Evolutionary conservation across 2,797 vertebrate species (phyloP).

Genomic region (Parauchenoglanis punctatus): DNA sequence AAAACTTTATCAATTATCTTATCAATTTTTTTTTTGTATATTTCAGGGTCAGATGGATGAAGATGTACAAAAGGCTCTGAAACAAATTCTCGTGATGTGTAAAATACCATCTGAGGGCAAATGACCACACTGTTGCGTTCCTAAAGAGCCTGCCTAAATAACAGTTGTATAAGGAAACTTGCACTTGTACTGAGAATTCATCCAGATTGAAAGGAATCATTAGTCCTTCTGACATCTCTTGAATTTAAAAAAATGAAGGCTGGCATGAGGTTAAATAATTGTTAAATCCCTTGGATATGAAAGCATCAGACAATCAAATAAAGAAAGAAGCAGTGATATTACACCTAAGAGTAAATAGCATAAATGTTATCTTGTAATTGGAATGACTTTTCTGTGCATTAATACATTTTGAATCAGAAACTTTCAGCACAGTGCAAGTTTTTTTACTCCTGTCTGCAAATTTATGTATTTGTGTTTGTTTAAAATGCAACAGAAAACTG

Average conservation of each 20-base stretch:
- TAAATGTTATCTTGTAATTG: not conserved
- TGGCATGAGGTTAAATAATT: not conserved
- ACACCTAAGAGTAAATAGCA: not conserved
- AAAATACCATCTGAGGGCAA: slow-evolving; percentile 90
- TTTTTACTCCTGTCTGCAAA: not conserved
- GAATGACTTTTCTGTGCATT: not conserved
- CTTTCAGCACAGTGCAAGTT: not conserved
- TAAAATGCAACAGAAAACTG: not conserved
- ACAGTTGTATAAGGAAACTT: slow-evolving; percentile 25
- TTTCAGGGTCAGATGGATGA: slow-evolving; percentile 98
- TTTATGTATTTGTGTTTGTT: not conserved
- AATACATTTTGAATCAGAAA: not conserved
- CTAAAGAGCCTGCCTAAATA: slow-evolving; percentile 37
- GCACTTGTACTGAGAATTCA: slow-evolving; percentile 38
- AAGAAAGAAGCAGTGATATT: slow-evolving; percentile 7
- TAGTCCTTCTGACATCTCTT: not conserved
- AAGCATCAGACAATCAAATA: slow-evolving; percentile 28
- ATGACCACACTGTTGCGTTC: slow-evolving; percentile 67
- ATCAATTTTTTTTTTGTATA: not conserved
- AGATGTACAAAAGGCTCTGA: slow-evolving; percentile 97
- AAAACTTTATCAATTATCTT: not conserved
- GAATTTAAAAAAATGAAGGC: not conserved
- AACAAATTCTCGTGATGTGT: slow-evolving; percentile 98
- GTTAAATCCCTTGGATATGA: not conserved
- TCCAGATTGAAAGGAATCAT: slow-evolving; percentile 5